Conservation (phyloP, 2,888 invertebrate species). For the Heliconius charithonia region DNA sequence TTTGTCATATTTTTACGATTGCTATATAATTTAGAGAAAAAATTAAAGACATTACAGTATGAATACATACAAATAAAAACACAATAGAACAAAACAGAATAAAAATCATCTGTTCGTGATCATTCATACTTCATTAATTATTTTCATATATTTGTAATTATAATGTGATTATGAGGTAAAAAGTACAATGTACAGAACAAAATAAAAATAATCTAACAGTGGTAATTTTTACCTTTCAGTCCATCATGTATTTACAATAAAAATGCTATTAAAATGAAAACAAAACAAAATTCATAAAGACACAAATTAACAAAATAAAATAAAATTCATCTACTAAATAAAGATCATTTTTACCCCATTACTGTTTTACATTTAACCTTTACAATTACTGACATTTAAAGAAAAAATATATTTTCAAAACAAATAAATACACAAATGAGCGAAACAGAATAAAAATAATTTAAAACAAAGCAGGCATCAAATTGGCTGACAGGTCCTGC, state of each 20-base stretch:
- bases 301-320: neutral
- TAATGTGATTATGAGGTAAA: neutral
- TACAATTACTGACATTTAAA: neutral
- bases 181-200: neutral
- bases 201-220: neutral
- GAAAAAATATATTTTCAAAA: neutral
- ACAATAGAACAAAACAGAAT: neutral
- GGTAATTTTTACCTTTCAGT: neutral
- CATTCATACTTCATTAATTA: neutral
- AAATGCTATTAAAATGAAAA: neutral
- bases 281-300: neutral
- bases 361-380: neutral
- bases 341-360: neutral
- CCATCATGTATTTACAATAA: neutral
- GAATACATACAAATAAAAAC: neutral
- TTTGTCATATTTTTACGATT: no score
- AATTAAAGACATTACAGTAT: neutral
- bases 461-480: conserved; percentile 44
- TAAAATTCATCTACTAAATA: neutral
- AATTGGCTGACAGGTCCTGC: conserved; percentile 82
- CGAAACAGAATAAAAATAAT: conserved; percentile 22
- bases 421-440: conserved; percentile 53
- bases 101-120: neutral
- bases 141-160: neutral
- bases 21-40: neutral